Evolutionary conservation across 1,140 invertebrate genomes (phyloP).

Genomic region (Drosophila mauritiana): DNA sequence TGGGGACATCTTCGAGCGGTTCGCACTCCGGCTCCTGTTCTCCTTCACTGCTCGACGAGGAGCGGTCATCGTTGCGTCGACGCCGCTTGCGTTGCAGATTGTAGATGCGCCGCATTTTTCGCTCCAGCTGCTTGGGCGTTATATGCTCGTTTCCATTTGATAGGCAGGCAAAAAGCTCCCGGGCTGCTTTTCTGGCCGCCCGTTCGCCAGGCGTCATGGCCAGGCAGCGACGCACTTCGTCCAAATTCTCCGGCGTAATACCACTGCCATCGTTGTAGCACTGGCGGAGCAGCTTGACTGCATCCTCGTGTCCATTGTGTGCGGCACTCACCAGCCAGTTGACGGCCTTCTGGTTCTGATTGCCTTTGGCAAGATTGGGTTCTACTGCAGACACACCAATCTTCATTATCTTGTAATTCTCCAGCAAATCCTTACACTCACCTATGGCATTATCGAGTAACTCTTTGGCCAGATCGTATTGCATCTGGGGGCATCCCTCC

Average conservation of each 20-base stretch:
- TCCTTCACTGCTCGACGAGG: slow-evolving; percentile 67
- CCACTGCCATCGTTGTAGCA: slow-evolving; percentile 92
- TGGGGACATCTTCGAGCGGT: slow-evolving; percentile 51
- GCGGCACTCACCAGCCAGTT: slow-evolving; percentile 96
- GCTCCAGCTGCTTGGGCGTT: slow-evolving; percentile 91
- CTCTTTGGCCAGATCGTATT: slow-evolving; percentile 88
- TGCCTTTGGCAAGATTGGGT: slow-evolving; percentile 68
- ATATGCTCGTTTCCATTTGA: slow-evolving; percentile 94
- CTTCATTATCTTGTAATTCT: neutral
- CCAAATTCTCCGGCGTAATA: slow-evolving; percentile 92
- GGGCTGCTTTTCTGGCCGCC: slow-evolving; percentile 92
- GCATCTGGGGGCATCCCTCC: slow-evolving; percentile 89
- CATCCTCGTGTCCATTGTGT: slow-evolving; percentile 94
- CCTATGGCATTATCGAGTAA: slow-evolving; percentile 87
- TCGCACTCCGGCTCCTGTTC: slow-evolving; percentile 57
- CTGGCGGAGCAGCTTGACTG: slow-evolving; percentile 91
- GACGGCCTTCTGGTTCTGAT: slow-evolving; percentile 88
- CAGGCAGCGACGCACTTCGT: slow-evolving; percentile 93
- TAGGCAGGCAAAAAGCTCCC: slow-evolving; percentile 92
- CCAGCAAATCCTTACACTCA: slow-evolving; percentile 58
- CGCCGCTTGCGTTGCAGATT: slow-evolving; percentile 85
- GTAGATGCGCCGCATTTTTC: slow-evolving; percentile 88
- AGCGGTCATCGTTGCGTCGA: slow-evolving; percentile 58
- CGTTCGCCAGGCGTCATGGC: slow-evolving; percentile 94
- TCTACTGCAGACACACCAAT: slow-evolving; percentile 37